These are phyloP conservation scores for Harpalus rufipes DNA, from an alignment of 2,888 invertebrate genomes.

Conservation along the genomic window DNA sequence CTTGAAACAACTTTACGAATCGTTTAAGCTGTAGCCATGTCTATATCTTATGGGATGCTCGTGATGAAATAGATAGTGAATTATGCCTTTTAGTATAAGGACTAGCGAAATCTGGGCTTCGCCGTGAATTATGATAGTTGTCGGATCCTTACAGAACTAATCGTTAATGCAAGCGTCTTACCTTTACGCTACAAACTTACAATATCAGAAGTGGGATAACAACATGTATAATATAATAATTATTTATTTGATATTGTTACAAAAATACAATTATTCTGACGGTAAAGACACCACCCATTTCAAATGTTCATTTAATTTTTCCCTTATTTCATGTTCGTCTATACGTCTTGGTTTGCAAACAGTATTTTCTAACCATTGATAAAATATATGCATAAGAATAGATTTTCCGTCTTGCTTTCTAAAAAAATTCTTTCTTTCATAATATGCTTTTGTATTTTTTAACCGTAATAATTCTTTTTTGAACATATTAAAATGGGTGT, in stretches of 20 bases:
- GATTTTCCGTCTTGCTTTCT: conserved; percentile 37
- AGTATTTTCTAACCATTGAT: conserved; percentile 34
- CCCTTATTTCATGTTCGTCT: conserved; percentile 21
- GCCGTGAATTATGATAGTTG: too few relatives aligned
- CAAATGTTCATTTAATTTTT: conserved; percentile 36
- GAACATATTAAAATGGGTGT: conserved; percentile 44
- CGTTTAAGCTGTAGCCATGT: too few relatives aligned
- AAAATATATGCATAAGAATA: conserved; percentile 21
- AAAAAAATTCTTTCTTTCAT: conserved; percentile 46
- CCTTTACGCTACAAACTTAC: too few relatives aligned
- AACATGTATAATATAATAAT: too few relatives aligned
- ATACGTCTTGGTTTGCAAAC: conserved; percentile 36
- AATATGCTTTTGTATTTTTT: conserved; percentile 41
- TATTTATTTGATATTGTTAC: not conserved
- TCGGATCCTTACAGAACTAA: too few relatives aligned
- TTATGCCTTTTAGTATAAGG: too few relatives aligned
- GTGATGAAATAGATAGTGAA: too few relatives aligned
- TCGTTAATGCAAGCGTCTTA: too few relatives aligned
- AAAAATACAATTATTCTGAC: not conserved
- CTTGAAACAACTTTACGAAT: too few relatives aligned
- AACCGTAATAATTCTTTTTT: conserved; percentile 36
- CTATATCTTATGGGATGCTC: too few relatives aligned
- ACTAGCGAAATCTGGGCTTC: too few relatives aligned
- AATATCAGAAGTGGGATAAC: too few relatives aligned
- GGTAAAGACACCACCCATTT: conserved; percentile 37